These are phyloP conservation scores for Eunapius fragilis DNA, from an alignment of 37 sponge, comb jelly and placozoan genomes.

Conservation along the genomic window DNA sequence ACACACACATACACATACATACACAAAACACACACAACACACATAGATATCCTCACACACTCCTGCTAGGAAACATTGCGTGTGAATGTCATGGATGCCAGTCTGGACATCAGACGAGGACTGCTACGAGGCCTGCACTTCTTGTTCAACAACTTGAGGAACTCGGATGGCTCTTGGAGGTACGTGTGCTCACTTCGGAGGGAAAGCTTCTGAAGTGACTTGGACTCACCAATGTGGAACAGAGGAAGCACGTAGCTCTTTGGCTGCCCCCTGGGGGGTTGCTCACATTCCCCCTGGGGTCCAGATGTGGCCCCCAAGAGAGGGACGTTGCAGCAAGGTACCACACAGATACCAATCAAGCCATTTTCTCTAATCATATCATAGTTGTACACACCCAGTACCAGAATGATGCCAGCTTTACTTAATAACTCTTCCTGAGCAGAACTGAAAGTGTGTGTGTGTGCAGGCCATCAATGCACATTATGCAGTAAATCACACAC, in stretches of 20 bases:
- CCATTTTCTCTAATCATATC: conserved; percentile 58
- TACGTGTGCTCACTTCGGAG: background rate
- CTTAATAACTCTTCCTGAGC: background rate
- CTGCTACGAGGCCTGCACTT: background rate
- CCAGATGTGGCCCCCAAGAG: background rate
- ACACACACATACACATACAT: too few species aligned
- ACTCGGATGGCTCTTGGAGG: background rate
- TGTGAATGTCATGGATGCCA: background rate
- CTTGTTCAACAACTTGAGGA: background rate
- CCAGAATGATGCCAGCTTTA: conserved; percentile 35
- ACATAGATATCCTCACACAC: too few species aligned
- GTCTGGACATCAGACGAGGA: background rate
- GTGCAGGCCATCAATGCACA: background rate
- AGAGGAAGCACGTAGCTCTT: conserved; percentile 36
- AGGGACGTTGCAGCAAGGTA: conserved; percentile 44
- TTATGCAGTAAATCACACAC: background rate
- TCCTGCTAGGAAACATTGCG: background rate
- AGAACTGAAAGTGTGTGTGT: background rate
- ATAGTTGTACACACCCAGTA: conserved; percentile 54
- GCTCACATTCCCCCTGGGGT: background rate
- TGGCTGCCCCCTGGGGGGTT: background rate
- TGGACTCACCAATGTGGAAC: background rate
- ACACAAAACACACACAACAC: too few species aligned
- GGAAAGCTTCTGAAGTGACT: background rate
- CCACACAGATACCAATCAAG: conserved; percentile 59